phyloP scores from a whole-genome alignment of 92 coral and sea anemone genomes.

The Porites evermanni region DNA sequence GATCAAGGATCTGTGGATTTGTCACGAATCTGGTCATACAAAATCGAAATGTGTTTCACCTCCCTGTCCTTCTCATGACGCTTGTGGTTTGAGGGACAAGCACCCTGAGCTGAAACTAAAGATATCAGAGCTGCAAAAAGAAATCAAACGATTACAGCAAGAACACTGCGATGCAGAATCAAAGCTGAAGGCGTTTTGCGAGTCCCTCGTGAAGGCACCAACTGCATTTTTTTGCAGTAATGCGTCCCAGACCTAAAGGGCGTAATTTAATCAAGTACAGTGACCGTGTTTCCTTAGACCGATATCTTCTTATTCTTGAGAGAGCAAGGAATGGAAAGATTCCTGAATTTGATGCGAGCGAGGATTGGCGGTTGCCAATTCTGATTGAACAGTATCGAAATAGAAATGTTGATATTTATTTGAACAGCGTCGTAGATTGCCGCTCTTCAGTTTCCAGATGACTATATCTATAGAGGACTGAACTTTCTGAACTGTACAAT shows the following conservation, averaged over 20 bases:
- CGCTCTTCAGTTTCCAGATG: conserved; percentile 43
- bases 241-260: conserved; percentile 65
- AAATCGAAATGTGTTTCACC: conserved; percentile 51
- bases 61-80: conserved; percentile 50
- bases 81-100: conserved; percentile 63
- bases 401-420: conserved; percentile 54
- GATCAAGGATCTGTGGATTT: conserved; percentile 59
- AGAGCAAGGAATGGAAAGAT: conserved; percentile 59
- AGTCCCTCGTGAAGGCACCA: conserved; percentile 53
- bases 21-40: conserved; percentile 70
- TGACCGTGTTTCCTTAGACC: conserved; percentile 53
- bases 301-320: conserved; percentile 59
- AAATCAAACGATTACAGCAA: conserved; percentile 41
- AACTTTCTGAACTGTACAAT: no score
- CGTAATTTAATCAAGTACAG: conserved; percentile 61
- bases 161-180: conserved; percentile 51
- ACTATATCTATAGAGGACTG: no score
- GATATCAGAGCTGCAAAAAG: conserved; percentile 50
- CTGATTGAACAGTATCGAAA: conserved; percentile 64
- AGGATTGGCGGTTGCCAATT: conserved; percentile 64
- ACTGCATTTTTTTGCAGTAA: conserved; percentile 47
- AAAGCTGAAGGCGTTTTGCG: conserved; percentile 60
- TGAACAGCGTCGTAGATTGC: conserved; percentile 33
- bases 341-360: conserved; percentile 63
- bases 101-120: conserved; percentile 65